Base-by-base conservation (phyloP, 2,888 invertebrate species). In the Glyphotaelius pellucidus region DNA sequence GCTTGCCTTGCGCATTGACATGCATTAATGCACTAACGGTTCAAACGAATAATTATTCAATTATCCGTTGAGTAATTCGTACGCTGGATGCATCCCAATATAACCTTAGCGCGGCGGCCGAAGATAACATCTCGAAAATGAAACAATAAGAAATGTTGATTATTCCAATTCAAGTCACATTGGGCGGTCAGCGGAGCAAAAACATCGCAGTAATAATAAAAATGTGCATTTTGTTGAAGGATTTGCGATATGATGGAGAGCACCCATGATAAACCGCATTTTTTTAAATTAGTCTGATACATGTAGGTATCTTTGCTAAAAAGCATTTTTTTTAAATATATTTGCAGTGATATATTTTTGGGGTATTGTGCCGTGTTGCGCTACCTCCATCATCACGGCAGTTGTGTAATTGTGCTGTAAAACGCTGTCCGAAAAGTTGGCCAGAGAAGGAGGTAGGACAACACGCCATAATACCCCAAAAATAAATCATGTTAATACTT, bases 111-210 rank as follows among this genome's bases (percentile, higher is more conserved):
- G 30, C 79, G 31, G 11, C 79, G 12, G 35, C 47, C n/a, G 14
- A 42, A 31, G 84, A 86, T 31, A 83, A 67, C 81, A 92, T 90
- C 80, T 47, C 42, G 81, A 79, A 91, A 89, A 67, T 67, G 84
- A 90, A 86, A 90, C 47, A 87, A 90, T 92, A 87, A 91, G 84
- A 90, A 90, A 90, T 92, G 80, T 47, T 80, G 87, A 92, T 92
- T 87, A 88, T 87, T 92, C 87, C 88, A 80, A 90, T 81, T 35
- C 38, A 38, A 89, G 91, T 89, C 91, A 89, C 89, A 89, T 89
- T 91, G 89, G 89, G 67, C 83, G 84, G 67, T 84, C 89, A 84
- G 52, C 88, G 35, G 89, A 67, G 67, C 67, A 91, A 91, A 91
- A 67, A 88, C 38, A 42, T n/a, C 88, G 83, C 88, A 81, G 31